phyloP scores from a whole-genome alignment of 2,797 vertebrate species.

The Macropus fuliginosus region DNA sequence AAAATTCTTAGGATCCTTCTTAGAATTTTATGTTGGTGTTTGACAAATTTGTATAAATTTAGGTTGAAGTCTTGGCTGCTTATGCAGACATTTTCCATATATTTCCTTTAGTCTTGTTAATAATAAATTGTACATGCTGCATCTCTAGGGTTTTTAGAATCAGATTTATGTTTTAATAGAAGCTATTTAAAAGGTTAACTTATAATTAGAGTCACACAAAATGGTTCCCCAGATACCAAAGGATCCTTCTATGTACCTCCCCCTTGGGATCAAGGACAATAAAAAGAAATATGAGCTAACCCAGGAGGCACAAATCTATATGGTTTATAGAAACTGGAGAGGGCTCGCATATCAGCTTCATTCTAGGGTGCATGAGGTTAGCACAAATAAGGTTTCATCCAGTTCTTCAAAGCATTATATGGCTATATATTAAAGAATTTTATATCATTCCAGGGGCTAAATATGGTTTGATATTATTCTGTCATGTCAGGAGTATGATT shows the following conservation, averaged over 20 bases:
- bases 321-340: slow-evolving; percentile 1
- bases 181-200: slow-evolving; percentile 69
- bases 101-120: slow-evolving; percentile 62
- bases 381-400: not conserved
- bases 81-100: slow-evolving; percentile 66
- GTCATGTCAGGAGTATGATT: not conserved
- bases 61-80: slow-evolving; percentile 66
- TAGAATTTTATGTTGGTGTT: slow-evolving; percentile 69
- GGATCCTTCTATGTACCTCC: slow-evolving; percentile 24
- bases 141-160: slow-evolving; percentile 60
- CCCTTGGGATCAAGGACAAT: slow-evolving; percentile 35
- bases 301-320: not conserved
- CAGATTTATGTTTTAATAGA: slow-evolving; percentile 68
- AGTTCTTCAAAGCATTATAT: slow-evolving; percentile 27
- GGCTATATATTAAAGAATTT: slow-evolving; percentile 17
- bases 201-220: slow-evolving; percentile 68
- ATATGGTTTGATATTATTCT: not conserved
- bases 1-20: slow-evolving; percentile 48
- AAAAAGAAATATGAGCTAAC: slow-evolving; percentile 46
- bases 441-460: slow-evolving; percentile 12
- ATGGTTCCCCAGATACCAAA: slow-evolving; percentile 50
- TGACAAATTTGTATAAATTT: slow-evolving; percentile 74
- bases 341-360: not conserved
- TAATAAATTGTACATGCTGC: slow-evolving; percentile 38
- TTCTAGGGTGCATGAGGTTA: not conserved